Percentiles rank a stretch among this genome's conserved stretches.
phyloP scores from a whole-genome alignment of 2,888 invertebrate species.

The Habrosyne pyritoides region DNA sequence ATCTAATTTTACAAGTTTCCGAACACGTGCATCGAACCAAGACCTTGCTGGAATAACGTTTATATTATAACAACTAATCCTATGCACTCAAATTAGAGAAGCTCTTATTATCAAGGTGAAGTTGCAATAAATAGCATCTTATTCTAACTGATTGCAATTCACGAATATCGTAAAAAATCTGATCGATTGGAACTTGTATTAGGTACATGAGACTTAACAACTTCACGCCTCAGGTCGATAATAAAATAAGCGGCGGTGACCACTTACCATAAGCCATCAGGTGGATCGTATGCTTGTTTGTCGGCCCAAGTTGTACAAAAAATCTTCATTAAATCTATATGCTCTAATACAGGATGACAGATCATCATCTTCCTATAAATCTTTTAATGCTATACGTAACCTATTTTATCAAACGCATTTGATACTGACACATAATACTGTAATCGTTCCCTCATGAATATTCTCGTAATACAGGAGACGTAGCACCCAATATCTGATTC shows the following conservation, averaged over 20 bases:
- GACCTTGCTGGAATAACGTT: slow-evolving; percentile 26
- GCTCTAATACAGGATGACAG: too few relatives aligned
- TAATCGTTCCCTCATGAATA: not conserved
- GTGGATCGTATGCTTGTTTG: too few relatives aligned
- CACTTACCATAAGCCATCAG: too few relatives aligned
- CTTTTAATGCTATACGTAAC: too few relatives aligned
- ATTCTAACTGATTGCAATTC: not conserved
- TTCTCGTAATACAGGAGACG: not conserved
- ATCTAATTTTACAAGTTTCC: slow-evolving; percentile 19
- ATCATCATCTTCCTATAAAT: too few relatives aligned
- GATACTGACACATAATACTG: not conserved
- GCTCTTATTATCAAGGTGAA: not conserved
- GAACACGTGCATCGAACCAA: slow-evolving; percentile 24
- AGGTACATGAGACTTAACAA: too few relatives aligned
- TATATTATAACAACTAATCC: slow-evolving; percentile 14
- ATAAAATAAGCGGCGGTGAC: too few relatives aligned
- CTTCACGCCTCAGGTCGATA: too few relatives aligned
- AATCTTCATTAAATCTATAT: too few relatives aligned
- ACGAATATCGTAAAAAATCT: not conserved
- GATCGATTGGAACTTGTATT: not conserved
- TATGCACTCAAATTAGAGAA: not conserved
- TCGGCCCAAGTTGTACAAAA: too few relatives aligned
- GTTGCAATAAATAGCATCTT: not conserved
- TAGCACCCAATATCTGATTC: not conserved
- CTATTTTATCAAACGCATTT: not conserved